Evolutionary conservation across 2,113 vertebrate species (phyloP), one percentile per base, ranked within the genome.

Genomic region (Platycercus adscitus): DNA sequence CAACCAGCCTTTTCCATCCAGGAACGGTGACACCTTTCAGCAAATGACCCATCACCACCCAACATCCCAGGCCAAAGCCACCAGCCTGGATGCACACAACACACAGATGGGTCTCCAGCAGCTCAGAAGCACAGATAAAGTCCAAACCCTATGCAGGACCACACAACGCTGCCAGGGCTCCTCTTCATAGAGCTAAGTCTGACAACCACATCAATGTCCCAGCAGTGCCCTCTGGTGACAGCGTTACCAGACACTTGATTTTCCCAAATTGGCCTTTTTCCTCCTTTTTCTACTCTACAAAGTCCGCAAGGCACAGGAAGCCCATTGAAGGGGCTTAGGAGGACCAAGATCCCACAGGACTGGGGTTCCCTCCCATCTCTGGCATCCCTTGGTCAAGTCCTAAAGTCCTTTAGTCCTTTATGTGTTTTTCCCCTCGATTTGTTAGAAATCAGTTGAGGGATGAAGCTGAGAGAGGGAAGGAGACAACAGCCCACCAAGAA

Each of bases 11-110:
- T 47, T 64, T 69, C 68, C 47, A 86, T 17, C 33, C 47, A 55
- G 18, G 19, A 88, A 78, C 0, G 0, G 15, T 14, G 41, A 65
- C 6, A 25, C 3, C 23, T 75, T 71, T n/a, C 4, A 10, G 41
- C 19, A 35, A 65, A 53, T 1, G 2, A 43, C 11, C 14, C 44
- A 56, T 8, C 0, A 0, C 20, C 35, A 25, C 43, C 37, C 33
- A 70, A 58, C 20, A 43, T 35, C 17, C 43, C 17, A 17, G 56
- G 16, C 26, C 46, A 60, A 73, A 78, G 31, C 12, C 86, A 55
- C n/a, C 44, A 31, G 12, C 17, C 31, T 17, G 28, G 11, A 72
- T 2, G 29, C 43, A 60, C 24, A 3, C 25, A 41, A 26, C 19
- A 50, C 14, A 33, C 11, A 13, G 17, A 43, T 9, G 15, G 11